Conservation (phyloP, 2,888 invertebrate species). For the Amphimallon solstitiale region DNA sequence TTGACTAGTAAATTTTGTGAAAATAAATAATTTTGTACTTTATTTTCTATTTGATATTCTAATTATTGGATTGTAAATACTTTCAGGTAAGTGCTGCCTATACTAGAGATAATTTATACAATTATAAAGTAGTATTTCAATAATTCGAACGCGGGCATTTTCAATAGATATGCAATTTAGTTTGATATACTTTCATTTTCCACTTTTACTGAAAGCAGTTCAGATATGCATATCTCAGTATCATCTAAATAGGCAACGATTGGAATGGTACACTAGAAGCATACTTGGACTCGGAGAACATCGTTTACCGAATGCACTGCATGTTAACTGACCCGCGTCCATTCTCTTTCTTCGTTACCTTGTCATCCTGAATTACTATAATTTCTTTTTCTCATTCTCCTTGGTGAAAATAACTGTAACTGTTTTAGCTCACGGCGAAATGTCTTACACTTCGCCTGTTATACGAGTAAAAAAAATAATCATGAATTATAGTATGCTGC, state of each 20-base stretch:
- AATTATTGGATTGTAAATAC: neutral
- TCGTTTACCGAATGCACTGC: conserved; percentile 27
- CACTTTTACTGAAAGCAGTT: conserved; percentile 32
- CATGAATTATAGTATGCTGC: conserved; percentile 13
- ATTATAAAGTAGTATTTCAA: conserved; percentile 7
- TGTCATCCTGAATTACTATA: conserved; percentile 37
- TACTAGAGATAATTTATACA: conserved; percentile 13
- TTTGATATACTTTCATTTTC: conserved; percentile 33
- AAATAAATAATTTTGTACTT: too few species aligned
- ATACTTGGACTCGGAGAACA: conserved; percentile 1
- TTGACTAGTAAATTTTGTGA: too few species aligned
- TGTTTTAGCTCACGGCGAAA: conserved; percentile 37
- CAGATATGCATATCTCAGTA: conserved; percentile 24
- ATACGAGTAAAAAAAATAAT: conserved; percentile 34
- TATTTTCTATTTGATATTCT: neutral
- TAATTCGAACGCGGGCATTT: neutral
- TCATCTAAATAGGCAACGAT: conserved; percentile 30
- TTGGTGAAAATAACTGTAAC: conserved; percentile 42
- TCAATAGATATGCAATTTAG: conserved; percentile 3
- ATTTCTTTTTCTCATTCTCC: conserved; percentile 39
- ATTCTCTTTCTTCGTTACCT: conserved; percentile 34
- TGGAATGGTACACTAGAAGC: neutral
- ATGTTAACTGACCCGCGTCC: conserved; percentile 39
- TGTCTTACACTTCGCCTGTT: conserved; percentile 30
- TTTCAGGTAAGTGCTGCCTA: neutral